Base-by-base conservation (phyloP, 1,140 invertebrate species). In the Cydia pomonella region DNA sequence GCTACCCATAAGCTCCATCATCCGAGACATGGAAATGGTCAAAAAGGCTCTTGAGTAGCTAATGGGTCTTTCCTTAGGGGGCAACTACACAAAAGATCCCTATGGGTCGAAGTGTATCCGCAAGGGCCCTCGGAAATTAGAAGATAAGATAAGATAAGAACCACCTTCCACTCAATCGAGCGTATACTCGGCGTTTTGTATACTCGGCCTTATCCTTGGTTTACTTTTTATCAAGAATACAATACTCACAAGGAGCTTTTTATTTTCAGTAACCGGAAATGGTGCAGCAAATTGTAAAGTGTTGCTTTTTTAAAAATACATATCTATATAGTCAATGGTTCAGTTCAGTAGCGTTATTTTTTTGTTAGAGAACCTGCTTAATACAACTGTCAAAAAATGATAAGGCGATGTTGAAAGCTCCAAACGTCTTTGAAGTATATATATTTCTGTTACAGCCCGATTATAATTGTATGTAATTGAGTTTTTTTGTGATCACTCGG, bases 351-450 rank as follows among this genome's bases (percentile, higher is more conserved):
- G 64, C 64, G 29, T 69, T 29, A 69, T 9, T 21, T 59, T 59
- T 69, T 33, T 69, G 18, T 7, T 41, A 63, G 23, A 27, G 21
- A 25, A 33, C n/a, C n/a, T n/a, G n/a, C 29, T 38, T 21, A 13
- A 3, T 63, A 38, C 16, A 18, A 69, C 64, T 69, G 64, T 69
- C 64, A 69, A 69, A 69, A 59, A 69, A 69, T 69, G 64, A 69
- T 69, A 69, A 41, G 64, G 64, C 64, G 38, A 69, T 69, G 64
- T 69, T 69, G 64, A 69, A 33, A 69, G 29, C n/a, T 69, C 29
- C 13, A 69, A 33, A 69, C 53, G 53, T 59, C 21, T 59, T 18
- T 59, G 53, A 59, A 59, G 0, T 59, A 59, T 23, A 53, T 59
- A 12, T 59, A 21, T 59, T 50, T 12, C 9, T 23, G 21, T 59